Conservation (phyloP, 2,113 vertebrate species). For the Uria aalge region DNA sequence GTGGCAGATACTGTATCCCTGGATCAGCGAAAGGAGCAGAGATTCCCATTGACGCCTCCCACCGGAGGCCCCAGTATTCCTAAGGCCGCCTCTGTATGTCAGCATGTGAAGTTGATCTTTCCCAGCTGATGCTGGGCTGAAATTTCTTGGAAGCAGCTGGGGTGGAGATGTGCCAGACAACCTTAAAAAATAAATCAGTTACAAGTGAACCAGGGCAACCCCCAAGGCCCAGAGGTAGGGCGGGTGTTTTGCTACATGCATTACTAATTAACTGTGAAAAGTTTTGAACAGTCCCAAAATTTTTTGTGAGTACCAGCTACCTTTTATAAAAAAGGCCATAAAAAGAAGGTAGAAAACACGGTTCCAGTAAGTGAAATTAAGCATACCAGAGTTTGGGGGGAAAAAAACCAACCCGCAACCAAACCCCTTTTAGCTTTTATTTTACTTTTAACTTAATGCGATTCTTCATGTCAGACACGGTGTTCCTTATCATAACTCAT, state of each 20-base stretch:
- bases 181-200: slow-evolving; percentile 71
- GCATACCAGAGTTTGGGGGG: not conserved
- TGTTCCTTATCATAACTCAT: slow-evolving; percentile 38
- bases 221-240: slow-evolving; percentile 64
- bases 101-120: slow-evolving; percentile 71
- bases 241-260: slow-evolving; percentile 68
- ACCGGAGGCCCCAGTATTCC: slow-evolving; percentile 46
- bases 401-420: not conserved
- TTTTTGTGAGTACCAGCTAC: slow-evolving; percentile 65
- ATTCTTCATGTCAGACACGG: slow-evolving; percentile 10
- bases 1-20: slow-evolving; percentile 23
- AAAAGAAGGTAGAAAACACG: slow-evolving; percentile 28
- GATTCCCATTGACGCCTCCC: slow-evolving; percentile 42
- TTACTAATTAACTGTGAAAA: slow-evolving; percentile 76
- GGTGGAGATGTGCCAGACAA: slow-evolving; percentile 69
- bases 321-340: slow-evolving; percentile 61
- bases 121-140: slow-evolving; percentile 61
- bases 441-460: not conserved
- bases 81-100: slow-evolving; percentile 60
- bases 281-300: slow-evolving; percentile 58
- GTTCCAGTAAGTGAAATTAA: slow-evolving; percentile 59
- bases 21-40: slow-evolving; percentile 43
- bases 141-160: slow-evolving; percentile 68
- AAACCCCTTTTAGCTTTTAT: not conserved
- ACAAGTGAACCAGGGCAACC: slow-evolving; percentile 65